Percentiles rank a stretch among this genome's conserved stretches.
phyloP scores from a whole-genome alignment of 1,140 invertebrate genomes.

The Melanaphis sacchari region DNA sequence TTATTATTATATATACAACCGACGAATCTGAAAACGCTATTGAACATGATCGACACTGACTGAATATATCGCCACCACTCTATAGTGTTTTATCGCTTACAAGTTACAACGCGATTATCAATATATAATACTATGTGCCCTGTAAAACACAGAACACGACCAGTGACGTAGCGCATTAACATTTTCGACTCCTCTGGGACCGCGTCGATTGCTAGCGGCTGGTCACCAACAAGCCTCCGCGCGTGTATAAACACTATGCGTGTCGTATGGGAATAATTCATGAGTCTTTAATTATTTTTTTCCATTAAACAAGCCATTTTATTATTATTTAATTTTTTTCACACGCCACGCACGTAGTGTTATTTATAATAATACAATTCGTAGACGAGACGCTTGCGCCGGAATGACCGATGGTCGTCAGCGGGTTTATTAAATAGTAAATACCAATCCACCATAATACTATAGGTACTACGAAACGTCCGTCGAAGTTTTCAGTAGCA shows the following conservation, averaged over 20 bases:
- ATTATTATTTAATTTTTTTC: neutral
- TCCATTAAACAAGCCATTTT: conserved; percentile 38
- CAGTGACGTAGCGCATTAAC: neutral
- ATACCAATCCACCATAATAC: too few species aligned
- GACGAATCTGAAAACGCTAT: too few species aligned
- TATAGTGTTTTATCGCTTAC: neutral
- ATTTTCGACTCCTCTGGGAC: neutral
- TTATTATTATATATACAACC: too few species aligned
- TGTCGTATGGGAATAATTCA: conserved; percentile 25
- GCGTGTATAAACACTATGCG: neutral
- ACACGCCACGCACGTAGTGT: neutral
- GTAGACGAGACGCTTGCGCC: neutral
- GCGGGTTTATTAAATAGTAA: neutral
- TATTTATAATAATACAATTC: neutral
- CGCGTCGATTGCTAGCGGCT: neutral
- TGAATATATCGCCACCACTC: neutral
- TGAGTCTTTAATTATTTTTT: conserved; percentile 44
- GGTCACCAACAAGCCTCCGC: neutral
- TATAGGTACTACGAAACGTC: too few species aligned
- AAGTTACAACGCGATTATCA: neutral
- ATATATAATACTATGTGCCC: too few species aligned
- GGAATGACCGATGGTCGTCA: neutral
- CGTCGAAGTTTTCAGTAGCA: too few species aligned
- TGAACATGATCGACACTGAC: too few species aligned
- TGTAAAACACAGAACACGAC: neutral